phyloP scores from a whole-genome alignment of 1,140 invertebrate species.

The Drosophila mayri region DNA sequence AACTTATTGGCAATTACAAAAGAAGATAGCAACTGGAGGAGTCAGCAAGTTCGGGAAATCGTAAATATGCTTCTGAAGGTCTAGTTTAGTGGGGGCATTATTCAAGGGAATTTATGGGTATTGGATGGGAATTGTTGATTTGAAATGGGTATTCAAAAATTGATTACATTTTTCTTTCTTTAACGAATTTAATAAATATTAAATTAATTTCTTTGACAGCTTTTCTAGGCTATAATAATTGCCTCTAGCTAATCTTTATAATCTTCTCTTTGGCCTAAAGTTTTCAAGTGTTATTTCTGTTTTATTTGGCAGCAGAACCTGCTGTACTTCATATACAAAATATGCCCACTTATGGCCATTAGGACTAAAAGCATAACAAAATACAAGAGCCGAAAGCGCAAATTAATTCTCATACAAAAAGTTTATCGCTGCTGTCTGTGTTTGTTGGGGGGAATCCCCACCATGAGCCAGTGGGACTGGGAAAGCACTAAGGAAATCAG shows the following conservation, averaged over 20 bases:
- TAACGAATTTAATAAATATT: not conserved
- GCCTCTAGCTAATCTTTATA: not conserved
- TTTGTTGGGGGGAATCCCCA: conserved; percentile 16
- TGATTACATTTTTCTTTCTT: not conserved
- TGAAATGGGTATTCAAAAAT: not conserved
- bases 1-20: conserved; percentile 68
- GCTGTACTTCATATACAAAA: conserved; percentile 43
- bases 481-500: conserved; percentile 71
- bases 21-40: conserved; percentile 44
- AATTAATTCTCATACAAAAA: conserved; percentile 82
- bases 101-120: conserved; percentile 32
- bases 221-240: not conserved
- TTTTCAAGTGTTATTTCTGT: not conserved
- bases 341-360: conserved; percentile 77
- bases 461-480: conserved; percentile 28
- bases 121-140: conserved; percentile 12
- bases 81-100: conserved; percentile 43
- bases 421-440: conserved; percentile 50
- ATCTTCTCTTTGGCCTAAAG: conserved; percentile 9
- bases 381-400: conserved; percentile 68
- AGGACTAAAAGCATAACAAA: conserved; percentile 72
- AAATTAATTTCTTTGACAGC: not conserved
- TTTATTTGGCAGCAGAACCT: conserved; percentile 5
- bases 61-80: conserved; percentile 15
- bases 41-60: conserved; percentile 36